Evolutionary conservation across 1,140 invertebrate genomes (phyloP).

Genomic region (Neodiprion pinetum): DNA sequence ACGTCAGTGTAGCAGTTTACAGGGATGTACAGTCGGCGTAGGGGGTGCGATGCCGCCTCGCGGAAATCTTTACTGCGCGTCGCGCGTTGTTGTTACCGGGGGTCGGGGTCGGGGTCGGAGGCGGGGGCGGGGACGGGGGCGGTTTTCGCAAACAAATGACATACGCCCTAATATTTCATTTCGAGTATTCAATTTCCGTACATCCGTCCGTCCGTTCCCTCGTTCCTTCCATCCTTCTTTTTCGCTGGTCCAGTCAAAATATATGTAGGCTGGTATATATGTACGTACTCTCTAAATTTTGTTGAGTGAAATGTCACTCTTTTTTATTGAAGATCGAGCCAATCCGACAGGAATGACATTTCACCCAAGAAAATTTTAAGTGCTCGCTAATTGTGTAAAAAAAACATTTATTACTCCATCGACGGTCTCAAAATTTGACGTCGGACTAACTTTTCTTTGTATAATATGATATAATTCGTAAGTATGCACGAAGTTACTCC

Average conservation of each 20-base stretch:
- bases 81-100: background rate
- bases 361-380: too few species aligned
- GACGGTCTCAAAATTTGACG: too few species aligned
- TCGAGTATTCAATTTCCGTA: constrained; percentile 52
- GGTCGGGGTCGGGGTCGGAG: background rate
- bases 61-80: constrained; percentile 31
- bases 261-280: background rate
- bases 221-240: background rate
- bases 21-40: constrained; percentile 38
- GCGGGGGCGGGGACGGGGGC: background rate
- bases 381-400: too few species aligned
- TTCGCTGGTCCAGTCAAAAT: too few species aligned
- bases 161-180: constrained; percentile 47
- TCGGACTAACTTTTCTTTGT: too few species aligned
- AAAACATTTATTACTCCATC: too few species aligned
- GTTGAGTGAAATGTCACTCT: too few species aligned
- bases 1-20: constrained; percentile 55
- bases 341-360: too few species aligned
- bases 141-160: constrained; percentile 7
- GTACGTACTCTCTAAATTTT: too few species aligned
- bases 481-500: too few species aligned
- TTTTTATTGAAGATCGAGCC: too few species aligned
- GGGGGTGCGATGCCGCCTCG: constrained; percentile 26
- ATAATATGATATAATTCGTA: too few species aligned
- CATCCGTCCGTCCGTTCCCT: background rate